Percentiles rank a stretch among this genome's conserved stretches.
Evolutionary conservation across 2,797 vertebrate species (phyloP).

Genomic region (Muscicapa comitata): DNA sequence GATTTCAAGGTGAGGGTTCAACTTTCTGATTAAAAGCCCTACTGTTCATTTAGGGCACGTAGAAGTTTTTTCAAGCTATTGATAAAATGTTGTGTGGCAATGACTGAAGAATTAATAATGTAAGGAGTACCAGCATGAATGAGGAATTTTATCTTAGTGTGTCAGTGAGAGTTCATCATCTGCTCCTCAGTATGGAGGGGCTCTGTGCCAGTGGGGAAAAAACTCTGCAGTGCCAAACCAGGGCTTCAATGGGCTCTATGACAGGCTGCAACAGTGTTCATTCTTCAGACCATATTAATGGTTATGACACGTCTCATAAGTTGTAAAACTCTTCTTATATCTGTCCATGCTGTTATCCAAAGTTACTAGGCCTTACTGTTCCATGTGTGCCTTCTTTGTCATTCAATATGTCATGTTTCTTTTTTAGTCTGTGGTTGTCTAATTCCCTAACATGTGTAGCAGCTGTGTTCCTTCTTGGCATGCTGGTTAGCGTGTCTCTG

Average conservation of each 20-base stretch:
- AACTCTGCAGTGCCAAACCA: neutral
- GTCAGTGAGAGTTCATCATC: constrained; percentile 13
- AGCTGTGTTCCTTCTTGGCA: neutral
- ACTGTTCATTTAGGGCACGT: accelerated
- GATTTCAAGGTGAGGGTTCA: neutral
- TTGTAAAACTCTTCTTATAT: neutral
- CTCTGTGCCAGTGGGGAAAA: constrained; percentile 19
- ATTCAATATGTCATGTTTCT: neutral
- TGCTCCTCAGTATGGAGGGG: neutral
- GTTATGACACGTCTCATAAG: neutral
- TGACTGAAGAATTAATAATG: neutral
- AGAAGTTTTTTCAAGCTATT: neutral
- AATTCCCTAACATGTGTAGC: neutral
- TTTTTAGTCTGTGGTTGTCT: neutral
- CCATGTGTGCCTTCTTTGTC: neutral
- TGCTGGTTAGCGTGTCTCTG: neutral
- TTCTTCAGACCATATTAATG: neutral
- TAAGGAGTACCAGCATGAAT: neutral
- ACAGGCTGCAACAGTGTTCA: neutral
- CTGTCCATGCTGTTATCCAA: neutral
- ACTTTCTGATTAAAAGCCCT: neutral
- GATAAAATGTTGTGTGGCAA: neutral
- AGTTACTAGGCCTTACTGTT: neutral
- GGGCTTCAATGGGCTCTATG: neutral
- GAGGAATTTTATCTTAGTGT: neutral